Evolutionary conservation across 2,113 vertebrate genomes (phyloP), one percentile per base, ranked within the genome.

Genomic region (Toxostoma redivivum): DNA sequence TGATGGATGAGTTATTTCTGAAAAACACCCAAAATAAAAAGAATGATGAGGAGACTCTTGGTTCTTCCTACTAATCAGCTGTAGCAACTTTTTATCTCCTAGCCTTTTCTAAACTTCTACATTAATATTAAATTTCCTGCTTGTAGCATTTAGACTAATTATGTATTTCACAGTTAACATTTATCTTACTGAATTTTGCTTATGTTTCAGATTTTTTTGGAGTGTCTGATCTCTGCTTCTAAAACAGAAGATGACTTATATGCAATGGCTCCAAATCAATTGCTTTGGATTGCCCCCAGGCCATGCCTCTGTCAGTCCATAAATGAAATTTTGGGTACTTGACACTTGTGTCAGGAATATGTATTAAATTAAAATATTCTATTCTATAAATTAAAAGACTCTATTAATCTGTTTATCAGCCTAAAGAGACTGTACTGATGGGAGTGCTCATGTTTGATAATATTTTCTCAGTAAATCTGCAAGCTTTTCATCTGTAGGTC

Each of bases 1-100:
- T 80, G 45, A 61, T 53, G n/a, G 45, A 61, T 53, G n/a, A 95
- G 67, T 67, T 93, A 93, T 95, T 92, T 90, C 60, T 94, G 86
- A 94, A 95, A 90, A 70, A 80, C 15, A 91, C 13, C 16, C 81
- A 83, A 81, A 94, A 94, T 78, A 60, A 71, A 60, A 95, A 81
- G 45, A 42, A 16, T 50, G 4, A 24, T 77, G 70, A 64, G 44
- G 71, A 86, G 66, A 42, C 15, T 42, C 64, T 94, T 72, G 21
- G 12, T 76, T 89, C 81, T 96, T 95, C 67, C 78, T 92, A 58
- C 71, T 74, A 58, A 69, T 92, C 64, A 92, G 40, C 72, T 85
- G 83, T 81, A 86, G 56, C 50, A 87, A 61, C 50, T 76, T 93
- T 91, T 80, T 62, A 61, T 70, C 30, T 92, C 51, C 24, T 54